A percentile compares a stretch with the other conserved stretches of the same genome.
Evolutionary conservation across 2,113 vertebrate genomes (phyloP).

Genomic region (Heterotilapia buettikoferi): DNA sequence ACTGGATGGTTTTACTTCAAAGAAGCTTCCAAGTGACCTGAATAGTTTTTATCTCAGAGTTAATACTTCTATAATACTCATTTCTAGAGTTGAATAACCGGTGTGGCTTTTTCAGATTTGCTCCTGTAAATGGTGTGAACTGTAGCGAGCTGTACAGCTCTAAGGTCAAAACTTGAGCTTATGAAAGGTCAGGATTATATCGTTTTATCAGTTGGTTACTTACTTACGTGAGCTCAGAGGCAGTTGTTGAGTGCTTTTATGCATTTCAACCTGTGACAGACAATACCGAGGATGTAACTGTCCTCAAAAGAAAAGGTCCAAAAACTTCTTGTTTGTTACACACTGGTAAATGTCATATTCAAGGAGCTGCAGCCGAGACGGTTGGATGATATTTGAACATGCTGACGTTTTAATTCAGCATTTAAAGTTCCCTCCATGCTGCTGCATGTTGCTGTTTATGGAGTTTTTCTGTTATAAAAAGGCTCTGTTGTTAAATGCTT

Average conservation of each 20-base stretch:
- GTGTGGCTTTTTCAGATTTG: not conserved
- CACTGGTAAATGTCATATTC: not conserved
- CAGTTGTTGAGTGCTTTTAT: not conserved
- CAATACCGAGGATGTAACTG: not conserved
- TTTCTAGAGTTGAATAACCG: not conserved
- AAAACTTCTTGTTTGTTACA: accelerated
- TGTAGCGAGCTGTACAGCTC: not conserved
- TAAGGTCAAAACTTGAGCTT: not conserved
- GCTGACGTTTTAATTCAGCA: accelerated
- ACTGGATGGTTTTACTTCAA: not conserved
- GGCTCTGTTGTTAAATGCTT: accelerated
- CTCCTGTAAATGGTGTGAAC: not conserved
- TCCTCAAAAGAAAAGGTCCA: not conserved
- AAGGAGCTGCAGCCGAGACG: not conserved
- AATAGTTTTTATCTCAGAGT: not conserved
- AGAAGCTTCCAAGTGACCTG: not conserved
- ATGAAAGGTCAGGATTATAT: not conserved
- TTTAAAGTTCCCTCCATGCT: not conserved
- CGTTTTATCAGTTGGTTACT: accelerated
- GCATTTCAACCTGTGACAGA: not conserved
- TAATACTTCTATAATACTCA: not conserved
- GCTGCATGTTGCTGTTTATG: not conserved
- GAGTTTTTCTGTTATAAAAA: accelerated
- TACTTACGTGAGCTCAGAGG: accelerated
- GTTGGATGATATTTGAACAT: not conserved